Conservation (phyloP, 2,113 vertebrate genomes). For the Cephalopholis sonnerati region DNA sequence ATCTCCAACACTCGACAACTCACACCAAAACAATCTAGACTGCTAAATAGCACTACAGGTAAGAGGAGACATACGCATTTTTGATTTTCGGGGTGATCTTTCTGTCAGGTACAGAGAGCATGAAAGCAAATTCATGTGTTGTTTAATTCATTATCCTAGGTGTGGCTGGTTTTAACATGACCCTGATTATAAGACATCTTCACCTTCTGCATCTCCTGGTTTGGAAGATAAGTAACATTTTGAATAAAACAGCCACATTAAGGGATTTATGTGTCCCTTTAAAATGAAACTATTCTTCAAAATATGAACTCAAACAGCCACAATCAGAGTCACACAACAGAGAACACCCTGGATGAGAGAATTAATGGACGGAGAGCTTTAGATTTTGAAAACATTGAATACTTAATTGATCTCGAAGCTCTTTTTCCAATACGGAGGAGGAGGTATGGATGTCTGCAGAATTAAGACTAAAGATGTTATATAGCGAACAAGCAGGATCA, state of each 20-base stretch:
- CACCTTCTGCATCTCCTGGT: neutral
- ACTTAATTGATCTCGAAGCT: constrained; percentile 22
- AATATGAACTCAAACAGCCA: neutral
- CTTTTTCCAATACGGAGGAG: neutral
- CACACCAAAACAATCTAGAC: too few species aligned
- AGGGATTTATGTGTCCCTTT: neutral
- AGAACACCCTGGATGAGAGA: neutral
- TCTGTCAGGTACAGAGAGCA: neutral
- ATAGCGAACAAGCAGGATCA: neutral
- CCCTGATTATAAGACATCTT: neutral
- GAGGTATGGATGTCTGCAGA: constrained; percentile 33
- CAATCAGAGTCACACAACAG: neutral
- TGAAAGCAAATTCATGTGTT: neutral
- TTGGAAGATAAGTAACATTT: neutral
- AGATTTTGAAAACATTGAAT: neutral
- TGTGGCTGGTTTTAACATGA: neutral
- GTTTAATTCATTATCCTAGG: neutral
- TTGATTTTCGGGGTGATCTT: too few species aligned
- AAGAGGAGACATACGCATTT: too few species aligned
- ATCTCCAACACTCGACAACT: too few species aligned
- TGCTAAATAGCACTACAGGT: too few species aligned
- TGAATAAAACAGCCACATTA: too few species aligned
- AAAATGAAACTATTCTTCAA: neutral
- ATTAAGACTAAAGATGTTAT: constrained; percentile 40
- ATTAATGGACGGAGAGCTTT: constrained; percentile 1